Base-by-base conservation (phyloP, 2,797 vertebrate genomes). In the Odontamblyopus rebecca region DNA sequence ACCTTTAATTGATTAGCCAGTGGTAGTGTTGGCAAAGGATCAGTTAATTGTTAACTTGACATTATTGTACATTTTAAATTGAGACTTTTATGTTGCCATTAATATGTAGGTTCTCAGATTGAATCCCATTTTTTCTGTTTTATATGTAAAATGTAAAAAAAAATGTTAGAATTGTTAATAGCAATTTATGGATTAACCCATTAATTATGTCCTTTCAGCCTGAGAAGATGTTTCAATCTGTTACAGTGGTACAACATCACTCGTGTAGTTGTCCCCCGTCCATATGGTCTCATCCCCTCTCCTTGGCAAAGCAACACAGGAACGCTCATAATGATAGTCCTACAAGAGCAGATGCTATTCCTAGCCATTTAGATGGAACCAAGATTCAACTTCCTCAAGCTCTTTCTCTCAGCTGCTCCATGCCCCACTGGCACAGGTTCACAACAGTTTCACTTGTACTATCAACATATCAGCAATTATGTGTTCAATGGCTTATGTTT, bases 361-460 rank as follows among this genome's bases (percentile, higher is more conserved):
- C 62, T 4, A 44, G 2, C 1, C 73, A 69, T 63, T 29, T 41
- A n/a, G 38, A 60, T 18, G 7, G 72, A 73, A 50, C 18, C 3
- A 71, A 7, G 65, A 88, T 79, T 23, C 30, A 0, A 63, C 90
- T 97, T 74, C 95, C 96, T 69, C 81, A 69, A 75, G 87, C 94
- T 26, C 87, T 97, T 75, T 91, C 91, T 3, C 92, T 97, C 63
- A 94, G 89, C 53, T 98, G 97, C 84, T 79, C 85, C 60, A 92
- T 91, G 1, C 95, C 96, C 77, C 96, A 98, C 76, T 79, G 94
- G 77, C 97, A 98, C 91, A 97, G 96, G 97, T 97, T 73, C 29
- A 62, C 86, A 30, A 12, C n/a, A 41, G 1, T 63, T 27, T 48
- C 2, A 71, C 44, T 53, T 26, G 1, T 19, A 4, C 12, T 65